These are phyloP conservation scores for Colletes gigas DNA, from an alignment of 1,140 invertebrate species.

Conservation along the genomic window DNA sequence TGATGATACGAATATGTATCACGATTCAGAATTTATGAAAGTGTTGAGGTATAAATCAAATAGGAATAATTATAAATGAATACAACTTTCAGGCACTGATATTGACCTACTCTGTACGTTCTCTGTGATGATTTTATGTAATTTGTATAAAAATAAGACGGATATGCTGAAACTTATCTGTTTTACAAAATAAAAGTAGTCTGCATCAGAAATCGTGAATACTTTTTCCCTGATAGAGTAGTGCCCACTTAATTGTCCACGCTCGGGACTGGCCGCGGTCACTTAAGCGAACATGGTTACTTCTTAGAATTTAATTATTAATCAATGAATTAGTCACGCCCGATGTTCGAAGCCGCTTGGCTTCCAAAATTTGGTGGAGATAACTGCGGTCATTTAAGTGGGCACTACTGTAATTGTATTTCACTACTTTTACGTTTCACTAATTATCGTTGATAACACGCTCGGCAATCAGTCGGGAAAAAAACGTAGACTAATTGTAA, in stretches of 20 bases:
- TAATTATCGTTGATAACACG: not conserved
- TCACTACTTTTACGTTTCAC: conserved; percentile 22
- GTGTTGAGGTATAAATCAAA: conserved; percentile 25
- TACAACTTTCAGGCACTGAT: conserved; percentile 66
- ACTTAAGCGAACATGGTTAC: no score
- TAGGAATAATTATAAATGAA: conserved; percentile 47
- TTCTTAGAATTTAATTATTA: no score
- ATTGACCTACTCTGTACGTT: conserved; percentile 69
- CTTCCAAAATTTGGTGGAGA: no score
- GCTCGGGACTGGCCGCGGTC: no score
- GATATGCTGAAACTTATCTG: conserved; percentile 59
- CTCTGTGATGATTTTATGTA: conserved; percentile 75
- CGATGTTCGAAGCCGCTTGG: no score
- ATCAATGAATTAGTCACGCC: no score
- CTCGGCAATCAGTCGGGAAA: not conserved
- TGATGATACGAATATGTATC: conserved; percentile 2
- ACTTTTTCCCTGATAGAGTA: not conserved
- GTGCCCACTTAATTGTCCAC: no score
- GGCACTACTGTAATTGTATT: not conserved
- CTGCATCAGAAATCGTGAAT: not conserved
- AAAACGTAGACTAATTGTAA: conserved; percentile 4
- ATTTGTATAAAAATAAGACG: conserved; percentile 60
- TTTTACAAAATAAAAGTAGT: conserved; percentile 69
- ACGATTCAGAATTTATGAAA: conserved; percentile 19
- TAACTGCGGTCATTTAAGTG: no score